Evolutionary conservation across 2,797 vertebrate species (phyloP).

Genomic region (Mus spretus): DNA sequence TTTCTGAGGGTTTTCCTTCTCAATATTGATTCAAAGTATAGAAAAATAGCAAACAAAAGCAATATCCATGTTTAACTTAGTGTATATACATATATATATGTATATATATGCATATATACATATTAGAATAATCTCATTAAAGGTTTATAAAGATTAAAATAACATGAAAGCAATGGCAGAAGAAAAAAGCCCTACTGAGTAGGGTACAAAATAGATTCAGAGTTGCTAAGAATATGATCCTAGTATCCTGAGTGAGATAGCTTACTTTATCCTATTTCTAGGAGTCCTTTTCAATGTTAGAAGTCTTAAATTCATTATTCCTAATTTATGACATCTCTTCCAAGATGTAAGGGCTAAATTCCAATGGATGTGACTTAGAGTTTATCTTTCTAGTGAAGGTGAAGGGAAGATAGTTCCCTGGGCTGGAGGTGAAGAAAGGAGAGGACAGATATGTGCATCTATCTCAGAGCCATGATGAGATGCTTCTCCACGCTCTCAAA

Average conservation of each 20-base stretch:
- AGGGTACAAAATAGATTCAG: background rate
- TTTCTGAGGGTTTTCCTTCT: slow-evolving; percentile 25
- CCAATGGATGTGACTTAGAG: background rate
- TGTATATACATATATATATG: background rate
- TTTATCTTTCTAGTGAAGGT: background rate
- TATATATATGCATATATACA: background rate
- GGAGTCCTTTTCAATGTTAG: background rate
- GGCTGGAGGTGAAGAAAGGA: background rate
- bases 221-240: background rate
- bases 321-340: background rate
- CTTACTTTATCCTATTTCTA: background rate
- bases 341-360: background rate
- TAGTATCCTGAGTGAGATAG: background rate
- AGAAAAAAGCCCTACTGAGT: background rate
- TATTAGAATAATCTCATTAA: slow-evolving; percentile 7
- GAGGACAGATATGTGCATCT: background rate
- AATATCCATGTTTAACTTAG: background rate
- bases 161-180: background rate
- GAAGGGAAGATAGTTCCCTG: background rate
- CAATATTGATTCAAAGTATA: background rate
- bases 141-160: background rate
- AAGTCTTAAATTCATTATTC: background rate
- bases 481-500: background rate
- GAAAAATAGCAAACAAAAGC: background rate
- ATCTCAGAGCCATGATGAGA: background rate